Conservation (phyloP, 2,888 invertebrate genomes). For the Phaedon cochleariae region DNA sequence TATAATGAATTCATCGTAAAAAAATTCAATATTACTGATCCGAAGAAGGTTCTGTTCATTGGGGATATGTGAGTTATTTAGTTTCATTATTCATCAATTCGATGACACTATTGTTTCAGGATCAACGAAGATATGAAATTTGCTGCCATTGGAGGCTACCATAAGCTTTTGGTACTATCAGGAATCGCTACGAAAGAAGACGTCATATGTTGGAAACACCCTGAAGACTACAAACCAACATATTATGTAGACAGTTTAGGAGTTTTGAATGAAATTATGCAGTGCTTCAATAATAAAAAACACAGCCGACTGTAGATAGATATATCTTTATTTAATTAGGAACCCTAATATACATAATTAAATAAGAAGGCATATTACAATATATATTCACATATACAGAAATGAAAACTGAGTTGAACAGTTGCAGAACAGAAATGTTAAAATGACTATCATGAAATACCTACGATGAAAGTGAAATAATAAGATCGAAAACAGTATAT, state of each 20-base stretch:
- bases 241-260: constrained; percentile 59
- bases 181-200: constrained; percentile 60
- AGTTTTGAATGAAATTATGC: constrained; percentile 40
- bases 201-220: constrained; percentile 53
- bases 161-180: constrained; percentile 78
- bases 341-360: no score
- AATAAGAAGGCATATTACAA: no score
- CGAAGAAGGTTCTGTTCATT: constrained; percentile 78
- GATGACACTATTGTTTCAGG: constrained; percentile 23
- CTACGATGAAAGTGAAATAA: no score
- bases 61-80: constrained; percentile 75
- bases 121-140: constrained; percentile 73
- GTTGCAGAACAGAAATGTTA: no score
- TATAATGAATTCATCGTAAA: constrained; percentile 66
- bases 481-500: no score
- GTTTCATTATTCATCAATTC: not conserved
- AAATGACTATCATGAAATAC: no score
- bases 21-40: constrained; percentile 68
- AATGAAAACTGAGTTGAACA: no score
- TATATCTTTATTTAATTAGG: no score
- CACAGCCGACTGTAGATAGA: not conserved
- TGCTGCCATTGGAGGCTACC: constrained; percentile 74
- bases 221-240: constrained; percentile 64
- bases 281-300: not conserved
- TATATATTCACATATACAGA: no score